A percentile compares a stretch with the other conserved stretches of the same genome.
Evolutionary conservation across 2,888 invertebrate genomes (phyloP).

Genomic region (Drosophila paramelanica): DNA sequence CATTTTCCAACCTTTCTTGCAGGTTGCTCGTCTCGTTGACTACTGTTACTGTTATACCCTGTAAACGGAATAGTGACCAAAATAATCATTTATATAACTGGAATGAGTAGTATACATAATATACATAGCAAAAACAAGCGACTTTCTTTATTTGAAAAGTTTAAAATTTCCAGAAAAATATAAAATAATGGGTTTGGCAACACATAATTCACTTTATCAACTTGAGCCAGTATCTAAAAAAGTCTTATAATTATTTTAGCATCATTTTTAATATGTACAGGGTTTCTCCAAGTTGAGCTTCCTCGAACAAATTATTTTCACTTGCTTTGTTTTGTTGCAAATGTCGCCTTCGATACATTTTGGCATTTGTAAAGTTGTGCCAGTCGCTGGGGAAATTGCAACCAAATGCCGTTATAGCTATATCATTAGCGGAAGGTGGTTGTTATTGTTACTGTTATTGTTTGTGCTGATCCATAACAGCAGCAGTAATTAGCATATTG

Average conservation of each 20-base stretch:
- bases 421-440: slow-evolving; percentile 63
- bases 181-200: no score
- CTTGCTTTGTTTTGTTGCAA: slow-evolving; percentile 50
- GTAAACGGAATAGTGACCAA: neutral
- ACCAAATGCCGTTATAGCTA: slow-evolving; percentile 31
- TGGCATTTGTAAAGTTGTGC: slow-evolving; percentile 76
- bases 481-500: slow-evolving; percentile 77
- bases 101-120: no score
- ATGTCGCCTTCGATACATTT: slow-evolving; percentile 81
- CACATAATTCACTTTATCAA: no score
- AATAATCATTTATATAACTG: no score
- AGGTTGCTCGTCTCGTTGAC: slow-evolving; percentile 1
- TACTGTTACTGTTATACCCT: slow-evolving; percentile 23
- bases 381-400: slow-evolving; percentile 75
- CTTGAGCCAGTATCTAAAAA: no score
- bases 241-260: no score
- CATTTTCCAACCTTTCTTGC: slow-evolving; percentile 53
- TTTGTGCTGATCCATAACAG: slow-evolving; percentile 15
- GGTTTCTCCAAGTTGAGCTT: neutral
- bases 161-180: no score
- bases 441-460: slow-evolving; percentile 19
- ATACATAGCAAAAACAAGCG: no score
- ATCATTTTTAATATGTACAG: neutral
- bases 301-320: neutral
- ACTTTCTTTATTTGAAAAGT: no score